These are phyloP conservation scores for Enteromius radiatus DNA, from an alignment of 2,797 vertebrate species.

Conservation along the genomic window DNA sequence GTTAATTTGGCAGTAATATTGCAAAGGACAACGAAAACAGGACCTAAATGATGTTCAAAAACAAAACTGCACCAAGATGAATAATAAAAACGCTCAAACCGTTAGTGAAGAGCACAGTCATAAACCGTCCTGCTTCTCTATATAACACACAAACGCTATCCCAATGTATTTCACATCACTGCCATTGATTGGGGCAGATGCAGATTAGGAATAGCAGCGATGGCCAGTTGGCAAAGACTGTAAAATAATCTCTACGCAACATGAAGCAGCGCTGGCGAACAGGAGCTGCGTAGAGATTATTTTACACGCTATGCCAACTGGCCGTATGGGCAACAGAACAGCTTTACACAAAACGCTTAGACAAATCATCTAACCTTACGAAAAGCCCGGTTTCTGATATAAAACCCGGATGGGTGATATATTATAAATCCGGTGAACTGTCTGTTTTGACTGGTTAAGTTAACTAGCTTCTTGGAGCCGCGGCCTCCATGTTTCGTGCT, in stretches of 20 bases:
- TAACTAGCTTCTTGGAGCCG: conserved; percentile 3
- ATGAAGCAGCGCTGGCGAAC: conserved; percentile 34
- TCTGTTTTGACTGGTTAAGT: conserved; percentile 13
- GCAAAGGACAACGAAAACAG: not conserved
- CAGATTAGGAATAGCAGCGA: conserved; percentile 36
- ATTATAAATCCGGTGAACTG: not conserved
- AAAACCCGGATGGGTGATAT: not conserved
- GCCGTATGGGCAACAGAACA: no score
- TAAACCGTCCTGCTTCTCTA: not conserved
- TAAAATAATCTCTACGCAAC: conserved; percentile 48
- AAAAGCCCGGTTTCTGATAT: not conserved
- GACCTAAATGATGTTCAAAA: not conserved
- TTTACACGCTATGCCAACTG: conserved; percentile 56
- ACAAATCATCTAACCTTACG: not conserved
- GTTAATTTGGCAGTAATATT: not conserved
- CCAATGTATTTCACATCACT: not conserved
- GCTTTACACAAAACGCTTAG: not conserved
- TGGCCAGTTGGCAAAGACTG: conserved; percentile 70
- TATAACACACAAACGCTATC: not conserved
- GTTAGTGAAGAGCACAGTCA: not conserved
- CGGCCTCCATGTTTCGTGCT: conserved; percentile 68
- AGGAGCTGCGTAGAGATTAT: conserved; percentile 75
- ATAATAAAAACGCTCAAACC: not conserved
- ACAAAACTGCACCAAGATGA: not conserved
- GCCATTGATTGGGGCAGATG: not conserved